Base-by-base conservation (phyloP, 2,797 vertebrate genomes). In the Pogonophryne albipinna region DNA sequence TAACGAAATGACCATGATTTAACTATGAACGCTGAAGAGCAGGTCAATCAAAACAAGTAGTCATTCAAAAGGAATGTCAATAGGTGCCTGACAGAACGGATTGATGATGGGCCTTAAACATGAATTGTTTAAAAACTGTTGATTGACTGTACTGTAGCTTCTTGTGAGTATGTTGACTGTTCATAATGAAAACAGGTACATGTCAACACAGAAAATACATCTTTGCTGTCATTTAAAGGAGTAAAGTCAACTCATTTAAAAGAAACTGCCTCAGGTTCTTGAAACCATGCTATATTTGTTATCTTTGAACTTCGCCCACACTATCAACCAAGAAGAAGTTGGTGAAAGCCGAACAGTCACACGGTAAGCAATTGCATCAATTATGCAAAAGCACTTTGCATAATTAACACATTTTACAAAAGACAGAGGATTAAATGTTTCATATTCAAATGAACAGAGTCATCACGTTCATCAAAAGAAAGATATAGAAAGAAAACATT, bases 251-350 rank as follows among this genome's bases (percentile, higher is more conserved):
- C 15, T 71, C 10, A 85, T 85, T 85, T 61, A 74, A 87, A 85
- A 74, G 4, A 82, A 57, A 80, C 23, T 46, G 46, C 44, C 47
- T 78, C 57, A 44, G 74, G 64, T 62, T 79, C 42, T 74, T 67
- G 55, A 19, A 76, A 67, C 59, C 56, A 84, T 77, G 70, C 57
- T 56, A 66, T 34, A 81, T 75, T 71, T 80, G 76, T 78, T 76
- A 82, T 76, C 83, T 83, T 71, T 84, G 77, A 87, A 80, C 64
- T 78, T 85, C 55, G 62, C 64, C 61, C 71, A 71, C 76, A 46
- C 71, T 66, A n/a, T 72, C 80, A 85, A 73, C 60, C 79, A 76
- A 53, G 59, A 73, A 82, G 50, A 66, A 87, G 73, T 57, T 66
- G 38, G 49, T 74, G 76, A 75, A 79, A 74, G 68, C 66, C 41